phyloP scores from a whole-genome alignment of 2,113 vertebrate genomes.

The Meleagris gallopavo region DNA sequence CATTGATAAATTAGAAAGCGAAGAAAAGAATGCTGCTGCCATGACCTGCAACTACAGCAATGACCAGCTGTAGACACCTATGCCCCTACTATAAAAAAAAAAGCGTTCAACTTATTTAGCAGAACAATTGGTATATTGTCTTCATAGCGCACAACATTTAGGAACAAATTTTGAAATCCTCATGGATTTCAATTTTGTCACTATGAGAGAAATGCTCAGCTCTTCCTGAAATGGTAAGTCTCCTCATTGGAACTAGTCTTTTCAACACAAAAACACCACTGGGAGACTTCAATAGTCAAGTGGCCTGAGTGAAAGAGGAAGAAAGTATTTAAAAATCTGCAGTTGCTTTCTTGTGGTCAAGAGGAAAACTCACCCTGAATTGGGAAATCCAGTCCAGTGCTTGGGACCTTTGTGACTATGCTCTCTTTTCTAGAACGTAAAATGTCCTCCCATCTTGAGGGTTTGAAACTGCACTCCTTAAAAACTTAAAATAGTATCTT shows the following conservation, averaged over 20 bases:
- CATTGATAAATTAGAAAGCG: conserved; percentile 4
- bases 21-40: neutral
- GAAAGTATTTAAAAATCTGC: neutral
- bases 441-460: neutral
- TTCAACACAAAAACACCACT: neutral
- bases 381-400: neutral
- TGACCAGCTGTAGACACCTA: neutral
- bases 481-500: conserved; percentile 5
- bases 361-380: neutral
- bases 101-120: neutral
- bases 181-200: neutral
- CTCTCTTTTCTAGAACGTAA: neutral
- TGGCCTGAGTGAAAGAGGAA: neutral
- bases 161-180: neutral
- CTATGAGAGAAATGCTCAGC: neutral
- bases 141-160: neutral
- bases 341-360: neutral
- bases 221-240: neutral
- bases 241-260: neutral
- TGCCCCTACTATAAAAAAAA: neutral
- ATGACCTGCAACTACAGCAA: fast-evolving
- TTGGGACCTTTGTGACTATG: neutral
- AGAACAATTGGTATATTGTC: neutral
- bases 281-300: neutral
- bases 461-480: conserved; percentile 2